Evolutionary conservation across 64 coral and sea anemone genomes (phyloP), one percentile per base, ranked within the genome.

Genomic region (Stichodactyla mertensii): DNA sequence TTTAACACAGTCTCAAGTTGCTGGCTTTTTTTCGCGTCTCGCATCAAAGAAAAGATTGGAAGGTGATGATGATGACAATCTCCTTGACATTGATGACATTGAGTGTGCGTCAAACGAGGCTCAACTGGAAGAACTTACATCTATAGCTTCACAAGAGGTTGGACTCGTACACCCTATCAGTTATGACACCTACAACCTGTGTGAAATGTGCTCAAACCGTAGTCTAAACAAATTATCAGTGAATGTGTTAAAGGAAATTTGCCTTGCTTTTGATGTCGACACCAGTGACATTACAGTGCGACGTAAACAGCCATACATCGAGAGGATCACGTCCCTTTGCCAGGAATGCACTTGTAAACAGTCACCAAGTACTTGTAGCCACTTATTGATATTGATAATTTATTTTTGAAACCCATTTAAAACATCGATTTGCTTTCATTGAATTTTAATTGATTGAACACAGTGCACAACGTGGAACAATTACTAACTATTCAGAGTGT

Each of bases 11-110:
- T 27, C 52, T 85, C 64, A 82, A 55, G 4, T 82, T 27, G 79
- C 79, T 22, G 51, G 79, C 10, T 82, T 82, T 51, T 85, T 87
- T 52, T 88, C 87, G 52, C 80, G 24, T 55, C 59, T 89, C 36
- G 55, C 92, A 51, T 87, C 92, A 61, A 93, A 89, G 64, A 81
- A 69, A 77, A 51, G 52, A 52, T 58, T 82, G 16, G 79, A 45
- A 6, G 23, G 16, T 9, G 67, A 71, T 6, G 67, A 71, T 7
- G 16, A 84, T 84, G 83, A 20, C 14, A 27, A 54, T 36, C 55
- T 22, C 16, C 27, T 55, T 51, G 67, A 71, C 11, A 81, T 8
- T 19, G 86, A 87, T 28, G 66, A 87, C 64, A 71, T 87, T 16
- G 20, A 71, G 24, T 18, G 52, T 87, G 66, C 86, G 10, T 55